A percentile compares a stretch with the other conserved stretches of the same genome.
Conservation (phyloP, 1,140 invertebrate species). For the Amyelois transitella region DNA sequence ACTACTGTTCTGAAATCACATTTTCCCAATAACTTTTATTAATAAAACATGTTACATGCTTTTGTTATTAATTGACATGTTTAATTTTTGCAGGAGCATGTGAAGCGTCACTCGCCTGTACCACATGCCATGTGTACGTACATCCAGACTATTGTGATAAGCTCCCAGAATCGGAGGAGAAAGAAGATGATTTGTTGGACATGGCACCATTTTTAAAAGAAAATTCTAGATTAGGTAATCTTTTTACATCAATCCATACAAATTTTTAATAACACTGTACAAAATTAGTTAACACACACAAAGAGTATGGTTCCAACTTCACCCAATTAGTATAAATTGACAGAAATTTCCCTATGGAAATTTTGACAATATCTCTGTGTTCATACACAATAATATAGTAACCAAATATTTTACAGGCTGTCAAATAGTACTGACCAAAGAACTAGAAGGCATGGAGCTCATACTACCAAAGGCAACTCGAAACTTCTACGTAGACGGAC, state of each 20-base stretch:
- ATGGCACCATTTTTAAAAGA: conserved; percentile 96
- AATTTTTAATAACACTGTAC: no score
- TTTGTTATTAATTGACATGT: neutral
- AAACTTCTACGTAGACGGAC: conserved; percentile 99
- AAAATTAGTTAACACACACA: no score
- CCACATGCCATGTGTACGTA: conserved; percentile 98
- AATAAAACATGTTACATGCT: no score
- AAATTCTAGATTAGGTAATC: conserved; percentile 92
- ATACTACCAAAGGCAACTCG: conserved; percentile 92
- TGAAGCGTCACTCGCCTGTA: conserved; percentile 98
- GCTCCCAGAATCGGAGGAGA: conserved; percentile 86
- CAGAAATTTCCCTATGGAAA: neutral
- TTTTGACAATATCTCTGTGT: no score
- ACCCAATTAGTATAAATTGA: no score
- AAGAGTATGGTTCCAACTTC: no score
- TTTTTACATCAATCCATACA: neutral
- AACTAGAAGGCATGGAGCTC: conserved; percentile 93
- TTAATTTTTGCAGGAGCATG: conserved; percentile 83
- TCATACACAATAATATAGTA: conserved; percentile 5
- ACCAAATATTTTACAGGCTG: conserved; percentile 80
- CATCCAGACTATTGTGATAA: conserved; percentile 84
- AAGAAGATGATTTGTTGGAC: conserved; percentile 98
- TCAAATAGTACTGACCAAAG: conserved; percentile 95
- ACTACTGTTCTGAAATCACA: no score
- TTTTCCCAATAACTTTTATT: conserved; percentile 5